Conservation (phyloP, 2,113 vertebrate species). For the Menura novaehollandiae region DNA sequence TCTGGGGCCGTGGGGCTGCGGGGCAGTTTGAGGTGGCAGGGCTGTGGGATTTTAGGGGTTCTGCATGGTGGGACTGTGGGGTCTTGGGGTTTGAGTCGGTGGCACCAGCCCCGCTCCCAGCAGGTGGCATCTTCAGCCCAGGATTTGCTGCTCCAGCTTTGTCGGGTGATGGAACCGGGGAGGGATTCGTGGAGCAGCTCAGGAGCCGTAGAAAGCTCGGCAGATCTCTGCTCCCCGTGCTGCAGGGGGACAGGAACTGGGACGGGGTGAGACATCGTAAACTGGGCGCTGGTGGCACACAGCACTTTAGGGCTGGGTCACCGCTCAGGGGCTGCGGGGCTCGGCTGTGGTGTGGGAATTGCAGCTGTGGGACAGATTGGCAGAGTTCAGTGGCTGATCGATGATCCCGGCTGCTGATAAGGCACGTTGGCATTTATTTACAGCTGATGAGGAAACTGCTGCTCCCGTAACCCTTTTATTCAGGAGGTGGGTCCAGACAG, state of each 20-base stretch:
- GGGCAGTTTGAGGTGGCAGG: too few relatives aligned
- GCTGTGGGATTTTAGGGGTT: too few relatives aligned
- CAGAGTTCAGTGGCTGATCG: not conserved
- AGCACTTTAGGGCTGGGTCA: accelerated
- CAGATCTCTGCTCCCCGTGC: too few relatives aligned
- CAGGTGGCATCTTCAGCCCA: conserved; percentile 22
- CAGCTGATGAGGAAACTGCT: not conserved
- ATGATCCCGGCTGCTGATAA: not conserved
- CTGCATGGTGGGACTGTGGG: too few relatives aligned
- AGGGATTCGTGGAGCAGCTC: not conserved
- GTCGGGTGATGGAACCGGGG: not conserved
- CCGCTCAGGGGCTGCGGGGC: not conserved
- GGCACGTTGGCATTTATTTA: not conserved
- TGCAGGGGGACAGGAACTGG: too few relatives aligned
- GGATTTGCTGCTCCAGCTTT: not conserved
- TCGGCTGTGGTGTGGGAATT: not conserved
- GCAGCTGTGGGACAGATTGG: not conserved
- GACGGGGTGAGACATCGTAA: accelerated
- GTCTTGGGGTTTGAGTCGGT: accelerated
- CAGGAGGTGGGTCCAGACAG: not conserved
- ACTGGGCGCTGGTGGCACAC: not conserved
- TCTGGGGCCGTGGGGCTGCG: not conserved
- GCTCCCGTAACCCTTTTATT: not conserved
- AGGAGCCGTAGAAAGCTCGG: accelerated
- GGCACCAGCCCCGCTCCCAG: not conserved